phyloP scores from a whole-genome alignment of 2,797 vertebrate species.

The Ara ararauna region DNA sequence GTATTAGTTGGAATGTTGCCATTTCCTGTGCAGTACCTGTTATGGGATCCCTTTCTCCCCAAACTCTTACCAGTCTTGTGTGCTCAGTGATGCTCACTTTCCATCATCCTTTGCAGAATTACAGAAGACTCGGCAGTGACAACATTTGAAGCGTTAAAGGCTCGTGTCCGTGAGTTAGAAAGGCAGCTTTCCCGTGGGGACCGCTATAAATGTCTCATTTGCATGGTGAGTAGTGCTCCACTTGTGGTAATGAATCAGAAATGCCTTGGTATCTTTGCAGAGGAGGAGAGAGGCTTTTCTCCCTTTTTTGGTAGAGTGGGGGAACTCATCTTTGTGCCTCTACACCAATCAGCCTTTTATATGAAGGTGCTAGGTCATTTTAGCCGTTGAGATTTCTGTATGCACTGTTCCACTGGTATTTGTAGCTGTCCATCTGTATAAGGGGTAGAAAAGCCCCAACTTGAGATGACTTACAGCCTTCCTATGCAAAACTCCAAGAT shows the following conservation, averaged over 20 bases:
- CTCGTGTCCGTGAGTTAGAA: constrained; percentile 97
- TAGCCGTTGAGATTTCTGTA: background rate
- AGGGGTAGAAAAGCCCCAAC: background rate
- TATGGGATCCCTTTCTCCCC: background rate
- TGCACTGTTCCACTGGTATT: background rate
- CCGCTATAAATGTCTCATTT: constrained; percentile 99
- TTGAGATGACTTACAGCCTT: background rate
- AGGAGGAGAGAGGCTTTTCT: constrained; percentile 12
- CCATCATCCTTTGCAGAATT: constrained; percentile 83
- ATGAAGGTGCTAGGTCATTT: background rate
- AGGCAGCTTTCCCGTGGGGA: constrained; percentile 97
- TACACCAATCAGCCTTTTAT: background rate
- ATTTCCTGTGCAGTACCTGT: background rate
- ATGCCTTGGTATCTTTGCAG: constrained; percentile 35
- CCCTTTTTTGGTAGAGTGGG: background rate
- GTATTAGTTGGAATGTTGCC: background rate
- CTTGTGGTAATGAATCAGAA: constrained; percentile 71
- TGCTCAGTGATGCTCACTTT: constrained; percentile 39
- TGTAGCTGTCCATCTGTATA: background rate
- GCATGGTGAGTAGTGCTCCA: constrained; percentile 90
- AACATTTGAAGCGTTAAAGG: constrained; percentile 98
- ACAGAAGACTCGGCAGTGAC: constrained; percentile 97
- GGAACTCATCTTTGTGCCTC: background rate
- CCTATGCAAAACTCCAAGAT: background rate
- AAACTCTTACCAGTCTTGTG: background rate